Evolutionary conservation across 2,888 invertebrate genomes (phyloP), one percentile per base, ranked within the genome.

Genomic region (Cerastoderma edule): DNA sequence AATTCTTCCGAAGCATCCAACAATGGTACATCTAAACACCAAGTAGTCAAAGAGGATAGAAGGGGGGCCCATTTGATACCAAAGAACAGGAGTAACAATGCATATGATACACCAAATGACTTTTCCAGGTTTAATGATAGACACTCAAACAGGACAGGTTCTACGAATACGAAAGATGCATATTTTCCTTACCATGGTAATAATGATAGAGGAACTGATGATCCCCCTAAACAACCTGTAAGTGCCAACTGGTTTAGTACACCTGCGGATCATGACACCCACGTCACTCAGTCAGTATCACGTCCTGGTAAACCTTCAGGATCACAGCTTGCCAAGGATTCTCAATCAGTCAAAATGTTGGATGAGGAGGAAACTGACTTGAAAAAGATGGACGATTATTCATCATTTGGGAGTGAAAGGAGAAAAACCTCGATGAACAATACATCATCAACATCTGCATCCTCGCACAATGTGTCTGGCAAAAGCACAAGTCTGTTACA

Each of bases 231-330:
- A 35, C 76, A 71, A 75, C 86, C 67, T 68, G 72, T 74, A 28
- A 86, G 74, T 83, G 83, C 83, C 60, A 80, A 84, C n/a, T 86
- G 86, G 86, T 86, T 83, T 73, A 63, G 32, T 10, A 84, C 86
- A 6, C 86, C 86, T 44, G 86, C 83, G 22, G 78, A 86, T 63
- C 76, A 75, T 75, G 83, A 81, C 10, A 72, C 79, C 19, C 86
- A 86, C 69, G 72, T 86, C 10, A 68, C 77, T 32, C 63, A 69
- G 44, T 85, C 84, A 30, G 72, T 79, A 4, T 67, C 60, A 6
- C n/a, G 46, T 22, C 54, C 67, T 27, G 54, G 35, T 50, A 50
- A 44, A 28, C 24, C 16, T 32, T 33, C 66, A 24, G 56, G 57
- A 46, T 13, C 27, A 24, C 56, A 33, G 30, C 24, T 48, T 27